phyloP scores from a whole-genome alignment of 2,113 vertebrate species.

The Brevimyrus niger region DNA sequence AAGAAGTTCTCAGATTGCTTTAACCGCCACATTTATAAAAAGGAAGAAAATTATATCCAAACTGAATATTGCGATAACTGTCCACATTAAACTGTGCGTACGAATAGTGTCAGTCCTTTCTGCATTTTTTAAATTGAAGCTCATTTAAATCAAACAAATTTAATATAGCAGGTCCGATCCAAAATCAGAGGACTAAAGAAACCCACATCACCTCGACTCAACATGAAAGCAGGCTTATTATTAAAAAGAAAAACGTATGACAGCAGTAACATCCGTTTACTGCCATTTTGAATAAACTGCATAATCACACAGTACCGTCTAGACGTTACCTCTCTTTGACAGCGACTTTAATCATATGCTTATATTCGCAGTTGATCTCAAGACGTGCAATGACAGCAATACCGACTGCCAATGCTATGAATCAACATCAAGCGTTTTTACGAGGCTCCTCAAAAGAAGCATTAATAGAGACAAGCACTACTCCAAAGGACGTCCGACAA shows the following conservation, averaged over 20 bases:
- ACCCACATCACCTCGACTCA: background rate
- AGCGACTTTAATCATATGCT: background rate
- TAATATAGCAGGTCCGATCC: background rate
- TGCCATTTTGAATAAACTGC: background rate
- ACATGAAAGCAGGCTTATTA: background rate
- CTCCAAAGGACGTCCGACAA: background rate
- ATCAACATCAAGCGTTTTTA: background rate
- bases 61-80: background rate
- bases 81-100: background rate
- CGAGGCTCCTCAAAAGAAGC: background rate
- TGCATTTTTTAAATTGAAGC: background rate
- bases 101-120: background rate
- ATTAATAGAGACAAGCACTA: background rate
- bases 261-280: background rate
- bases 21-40: background rate
- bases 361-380: background rate
- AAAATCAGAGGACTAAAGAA: background rate
- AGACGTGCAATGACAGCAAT: background rate
- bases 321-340: background rate
- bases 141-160: background rate
- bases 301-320: background rate
- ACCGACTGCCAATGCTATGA: background rate
- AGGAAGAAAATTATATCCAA: background rate
- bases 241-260: too few species aligned
- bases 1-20: background rate